Evolutionary conservation across 2,888 invertebrate species (phyloP).

Genomic region (Candidula unifasciata): DNA sequence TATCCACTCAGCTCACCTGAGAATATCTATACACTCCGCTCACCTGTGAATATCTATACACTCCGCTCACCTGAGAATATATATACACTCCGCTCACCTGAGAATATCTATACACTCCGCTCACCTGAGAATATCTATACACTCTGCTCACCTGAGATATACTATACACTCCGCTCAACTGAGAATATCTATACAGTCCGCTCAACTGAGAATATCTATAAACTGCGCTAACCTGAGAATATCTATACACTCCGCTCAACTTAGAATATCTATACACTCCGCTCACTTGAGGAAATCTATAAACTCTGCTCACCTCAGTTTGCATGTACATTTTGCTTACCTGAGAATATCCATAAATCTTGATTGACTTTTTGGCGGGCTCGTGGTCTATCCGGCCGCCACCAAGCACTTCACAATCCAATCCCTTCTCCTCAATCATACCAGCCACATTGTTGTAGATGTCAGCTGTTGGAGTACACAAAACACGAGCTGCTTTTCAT

Average conservation of each 20-base stretch:
- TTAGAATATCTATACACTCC: neutral
- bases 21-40: too few species aligned
- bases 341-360: constrained; percentile 95
- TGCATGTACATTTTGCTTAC: constrained; percentile 79
- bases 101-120: too few species aligned
- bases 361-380: constrained; percentile 85
- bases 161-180: neutral
- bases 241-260: neutral
- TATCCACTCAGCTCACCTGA: too few species aligned
- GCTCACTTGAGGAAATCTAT: neutral
- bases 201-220: neutral
- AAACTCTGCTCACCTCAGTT: constrained; percentile 83
- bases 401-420: constrained; percentile 90
- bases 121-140: too few species aligned
- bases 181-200: neutral
- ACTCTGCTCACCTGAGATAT: neutral
- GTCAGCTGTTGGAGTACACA: constrained; percentile 88
- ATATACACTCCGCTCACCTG: too few species aligned
- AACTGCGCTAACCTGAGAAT: neutral
- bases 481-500: too few species aligned
- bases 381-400: constrained; percentile 95
- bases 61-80: too few species aligned
- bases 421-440: constrained; percentile 77
- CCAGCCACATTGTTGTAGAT: constrained; percentile 83
- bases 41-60: too few species aligned